Evolutionary conservation across 1,140 invertebrate species (phyloP).

Genomic region (Papilio dardanus): DNA sequence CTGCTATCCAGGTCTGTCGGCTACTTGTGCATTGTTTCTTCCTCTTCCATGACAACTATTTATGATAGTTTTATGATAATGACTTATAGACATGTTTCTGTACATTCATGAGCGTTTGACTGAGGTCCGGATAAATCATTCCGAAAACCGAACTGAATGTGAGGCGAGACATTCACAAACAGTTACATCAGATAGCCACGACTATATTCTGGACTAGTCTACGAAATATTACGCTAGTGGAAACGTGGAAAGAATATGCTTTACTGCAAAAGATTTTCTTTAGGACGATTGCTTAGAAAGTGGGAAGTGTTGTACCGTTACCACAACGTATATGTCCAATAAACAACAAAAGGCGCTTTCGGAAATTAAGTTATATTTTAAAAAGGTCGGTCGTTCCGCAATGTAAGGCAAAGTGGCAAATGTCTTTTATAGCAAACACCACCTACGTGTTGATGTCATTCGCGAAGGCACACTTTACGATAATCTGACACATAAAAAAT

Average conservation of each 20-base stretch:
- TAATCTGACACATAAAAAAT: constrained; percentile 30
- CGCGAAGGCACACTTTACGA: constrained; percentile 55
- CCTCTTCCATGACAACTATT: constrained; percentile 65
- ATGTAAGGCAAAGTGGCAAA: constrained; percentile 56
- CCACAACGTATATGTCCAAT: constrained; percentile 63
- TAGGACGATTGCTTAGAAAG: constrained; percentile 49
- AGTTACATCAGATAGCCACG: constrained; percentile 20
- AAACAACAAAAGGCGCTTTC: constrained; percentile 54
- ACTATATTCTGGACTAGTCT: constrained; percentile 32
- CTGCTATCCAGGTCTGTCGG: constrained; percentile 56
- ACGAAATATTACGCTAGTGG: constrained; percentile 1
- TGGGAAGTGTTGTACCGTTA: constrained; percentile 63
- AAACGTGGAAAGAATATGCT: neutral
- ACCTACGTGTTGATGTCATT: constrained; percentile 76
- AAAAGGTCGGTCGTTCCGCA: constrained; percentile 68
- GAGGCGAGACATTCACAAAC: constrained; percentile 1
- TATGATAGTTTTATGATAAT: constrained; percentile 70
- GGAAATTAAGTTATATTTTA: constrained; percentile 79
- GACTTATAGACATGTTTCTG: constrained; percentile 54
- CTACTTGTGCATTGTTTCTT: constrained; percentile 63
- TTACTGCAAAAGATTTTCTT: neutral
- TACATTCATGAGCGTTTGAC: constrained; percentile 64
- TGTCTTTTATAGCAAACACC: constrained; percentile 62
- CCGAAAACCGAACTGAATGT: constrained; percentile 30
- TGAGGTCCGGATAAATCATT: constrained; percentile 37